phyloP scores from a whole-genome alignment of 2,113 vertebrate species.

The Python bivittatus region DNA sequence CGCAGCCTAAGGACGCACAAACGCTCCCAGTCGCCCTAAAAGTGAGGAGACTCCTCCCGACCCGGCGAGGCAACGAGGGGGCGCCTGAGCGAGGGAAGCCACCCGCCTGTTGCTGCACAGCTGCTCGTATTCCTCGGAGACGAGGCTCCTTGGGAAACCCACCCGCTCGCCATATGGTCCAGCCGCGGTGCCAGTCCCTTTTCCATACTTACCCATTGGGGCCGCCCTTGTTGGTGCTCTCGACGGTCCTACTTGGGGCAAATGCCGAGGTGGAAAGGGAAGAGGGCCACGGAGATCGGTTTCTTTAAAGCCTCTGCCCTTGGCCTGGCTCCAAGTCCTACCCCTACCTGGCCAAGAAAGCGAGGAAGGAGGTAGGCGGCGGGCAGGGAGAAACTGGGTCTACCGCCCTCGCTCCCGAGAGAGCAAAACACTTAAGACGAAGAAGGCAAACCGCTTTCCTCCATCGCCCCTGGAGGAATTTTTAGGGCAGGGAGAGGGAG shows the following conservation, averaged over 20 bases:
- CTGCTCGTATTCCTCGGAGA: background rate
- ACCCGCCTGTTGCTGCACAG: background rate
- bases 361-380: conserved; percentile 31
- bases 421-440: too few relatives aligned
- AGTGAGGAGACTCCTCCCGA: background rate
- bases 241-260: background rate
- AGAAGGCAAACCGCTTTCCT: background rate
- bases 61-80: too few relatives aligned
- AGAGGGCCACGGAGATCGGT: background rate
- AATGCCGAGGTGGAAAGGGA: background rate
- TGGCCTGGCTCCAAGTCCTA: conserved; percentile 38
- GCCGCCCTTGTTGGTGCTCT: background rate
- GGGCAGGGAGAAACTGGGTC: background rate
- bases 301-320: conserved; percentile 23
- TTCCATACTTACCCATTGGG: conserved; percentile 17
- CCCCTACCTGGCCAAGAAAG: conserved; percentile 26
- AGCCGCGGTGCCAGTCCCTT: background rate
- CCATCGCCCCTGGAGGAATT: background rate
- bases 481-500: background rate
- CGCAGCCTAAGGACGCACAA: background rate
- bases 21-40: background rate
- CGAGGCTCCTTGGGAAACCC: background rate
- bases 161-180: background rate
- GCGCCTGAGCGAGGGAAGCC: background rate
- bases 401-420: conserved; percentile 31